Base-by-base conservation (phyloP, 2,888 invertebrate species). In the Polydrusus cervinus region DNA sequence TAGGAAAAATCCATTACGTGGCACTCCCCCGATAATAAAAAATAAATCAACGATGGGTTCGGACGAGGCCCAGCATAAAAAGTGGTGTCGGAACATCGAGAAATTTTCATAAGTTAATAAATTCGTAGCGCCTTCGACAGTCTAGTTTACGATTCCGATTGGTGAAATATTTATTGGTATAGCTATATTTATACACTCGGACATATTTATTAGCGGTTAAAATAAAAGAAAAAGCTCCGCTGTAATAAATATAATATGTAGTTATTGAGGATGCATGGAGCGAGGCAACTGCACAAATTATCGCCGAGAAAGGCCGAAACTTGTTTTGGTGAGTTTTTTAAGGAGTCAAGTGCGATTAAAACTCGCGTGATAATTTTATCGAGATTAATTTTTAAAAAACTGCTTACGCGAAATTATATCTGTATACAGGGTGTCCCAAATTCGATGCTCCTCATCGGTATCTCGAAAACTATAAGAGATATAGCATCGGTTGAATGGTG, bases 121-220 rank as follows among this genome's bases (percentile, higher is more conserved):
- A 78, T 78, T 78, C 70, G 75, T 74, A 72, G 70, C 70, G 74
- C 67, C 65, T 71, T 76, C 76, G 78, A 76, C 78, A 73, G 69
- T 55, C 71, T 78, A 71, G 66, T 78, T 78, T 78, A 78, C 78
- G 78, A 78, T 78, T 78, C 78, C 74, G 75, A 78, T 78, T 71
- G 73, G 76, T 84, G 85, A 86, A 83, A 85, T 86, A 86, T 86
- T 86, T 86, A 86, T 86, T 86, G 81, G 84, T 82, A 80, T 83
- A 80, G 80, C 81, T 84, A 85, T 84, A 83, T 85, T 84, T 85
- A 80, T 81, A 80, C 74, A 79, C 76, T 74, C 83, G 78, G 86
- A 86, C 86, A 86, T 86, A 86, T 87, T 86, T 86, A 87, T 87
- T 86, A 86, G 85, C 82, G 82, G 82, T 80, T 83, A 84, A 85